Conservation (phyloP, 2,113 vertebrate species). For the Zapornia atra region DNA sequence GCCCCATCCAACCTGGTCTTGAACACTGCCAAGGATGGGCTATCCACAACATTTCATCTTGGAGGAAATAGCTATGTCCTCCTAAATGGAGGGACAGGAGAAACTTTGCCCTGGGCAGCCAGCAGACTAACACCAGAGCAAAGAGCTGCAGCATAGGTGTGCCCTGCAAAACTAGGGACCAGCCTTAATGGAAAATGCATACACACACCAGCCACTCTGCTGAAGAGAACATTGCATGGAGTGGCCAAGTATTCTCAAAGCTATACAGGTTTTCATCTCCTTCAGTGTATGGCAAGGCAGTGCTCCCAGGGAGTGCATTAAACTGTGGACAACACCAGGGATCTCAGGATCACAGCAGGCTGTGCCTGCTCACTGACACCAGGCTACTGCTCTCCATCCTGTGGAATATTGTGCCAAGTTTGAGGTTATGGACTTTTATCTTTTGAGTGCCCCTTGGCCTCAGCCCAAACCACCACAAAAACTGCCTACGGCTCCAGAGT, state of each 20-base stretch:
- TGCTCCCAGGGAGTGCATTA: background rate
- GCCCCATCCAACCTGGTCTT: too few species aligned
- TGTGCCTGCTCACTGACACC: background rate
- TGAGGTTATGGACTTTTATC: background rate
- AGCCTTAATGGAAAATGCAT: background rate
- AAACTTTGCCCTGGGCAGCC: background rate
- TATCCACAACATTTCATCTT: background rate
- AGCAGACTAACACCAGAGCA: background rate
- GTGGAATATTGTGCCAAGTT: background rate
- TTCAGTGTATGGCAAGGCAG: background rate
- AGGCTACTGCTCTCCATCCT: background rate
- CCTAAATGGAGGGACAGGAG: background rate
- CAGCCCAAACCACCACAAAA: background rate
- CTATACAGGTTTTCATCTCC: background rate
- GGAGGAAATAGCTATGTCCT: background rate
- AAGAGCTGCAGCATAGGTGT: background rate
- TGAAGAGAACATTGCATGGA: background rate
- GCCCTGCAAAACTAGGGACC: background rate
- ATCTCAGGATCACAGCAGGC: background rate
- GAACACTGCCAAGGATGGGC: too few species aligned
- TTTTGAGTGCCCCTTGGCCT: background rate
- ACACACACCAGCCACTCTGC: background rate
- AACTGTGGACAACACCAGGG: background rate
- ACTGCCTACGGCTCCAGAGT: background rate
- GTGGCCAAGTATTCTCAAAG: background rate